These are phyloP conservation scores for Tokudaia muenninki DNA, from an alignment of 2,797 vertebrate species.

Conservation along the genomic window DNA sequence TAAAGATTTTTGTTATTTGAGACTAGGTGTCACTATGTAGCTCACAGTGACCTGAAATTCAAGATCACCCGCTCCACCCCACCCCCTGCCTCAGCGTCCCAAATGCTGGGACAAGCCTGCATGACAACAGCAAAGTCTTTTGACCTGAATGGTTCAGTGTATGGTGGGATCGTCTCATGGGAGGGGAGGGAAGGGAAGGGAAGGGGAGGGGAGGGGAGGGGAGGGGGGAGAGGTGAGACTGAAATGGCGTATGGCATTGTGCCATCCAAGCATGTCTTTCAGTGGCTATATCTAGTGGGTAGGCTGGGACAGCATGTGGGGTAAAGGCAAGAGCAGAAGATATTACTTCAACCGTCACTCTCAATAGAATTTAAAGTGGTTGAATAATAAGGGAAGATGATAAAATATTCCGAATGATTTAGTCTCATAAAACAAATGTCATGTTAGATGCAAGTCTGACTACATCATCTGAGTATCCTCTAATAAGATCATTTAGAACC, in stretches of 20 bases:
- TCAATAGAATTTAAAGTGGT: slow-evolving; percentile 52
- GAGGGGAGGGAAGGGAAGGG: too few relatives aligned
- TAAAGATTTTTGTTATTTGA: not conserved
- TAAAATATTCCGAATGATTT: slow-evolving; percentile 66
- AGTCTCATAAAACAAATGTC: slow-evolving; percentile 37
- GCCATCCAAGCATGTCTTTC: not conserved
- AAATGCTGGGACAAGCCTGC: not conserved
- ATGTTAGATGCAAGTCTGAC: slow-evolving; percentile 47
- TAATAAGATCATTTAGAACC: not conserved
- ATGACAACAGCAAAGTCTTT: not conserved
- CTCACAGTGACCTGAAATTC: not conserved
- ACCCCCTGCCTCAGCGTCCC: not conserved
- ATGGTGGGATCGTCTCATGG: not conserved
- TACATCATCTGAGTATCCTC: not conserved
- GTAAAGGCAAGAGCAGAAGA: slow-evolving; percentile 38
- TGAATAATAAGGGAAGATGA: slow-evolving; percentile 57
- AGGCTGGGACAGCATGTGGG: not conserved
- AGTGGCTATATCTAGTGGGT: not conserved
- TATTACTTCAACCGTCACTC: slow-evolving; percentile 21
- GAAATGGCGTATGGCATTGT: not conserved
- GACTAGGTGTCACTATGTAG: not conserved
- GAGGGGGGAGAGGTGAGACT: not conserved
- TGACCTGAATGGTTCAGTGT: not conserved
- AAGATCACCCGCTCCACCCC: too few relatives aligned
- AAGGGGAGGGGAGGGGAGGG: not conserved